These are phyloP conservation scores for Camponotus vicinus DNA, from an alignment of 1,140 invertebrate genomes.

Conservation along the genomic window DNA sequence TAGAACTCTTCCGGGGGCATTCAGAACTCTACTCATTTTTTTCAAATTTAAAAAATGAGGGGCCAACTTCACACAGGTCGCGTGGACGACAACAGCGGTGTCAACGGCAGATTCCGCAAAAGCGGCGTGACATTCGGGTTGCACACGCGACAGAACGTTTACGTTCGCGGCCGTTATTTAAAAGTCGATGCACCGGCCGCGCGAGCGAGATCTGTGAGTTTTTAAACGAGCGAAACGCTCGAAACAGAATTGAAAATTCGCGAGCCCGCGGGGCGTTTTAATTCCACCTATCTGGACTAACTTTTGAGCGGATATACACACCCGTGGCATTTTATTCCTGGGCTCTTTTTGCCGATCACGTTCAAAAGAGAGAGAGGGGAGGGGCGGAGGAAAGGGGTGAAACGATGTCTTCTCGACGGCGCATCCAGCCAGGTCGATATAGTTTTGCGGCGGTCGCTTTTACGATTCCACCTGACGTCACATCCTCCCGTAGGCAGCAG, in stretches of 20 bases:
- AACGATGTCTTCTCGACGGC: slow-evolving; percentile 1
- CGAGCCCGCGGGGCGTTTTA: slow-evolving; percentile 49
- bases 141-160: slow-evolving; percentile 42
- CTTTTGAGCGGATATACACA: slow-evolving; percentile 40
- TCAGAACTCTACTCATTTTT: no score
- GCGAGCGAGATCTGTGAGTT: slow-evolving; percentile 44
- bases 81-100: background rate
- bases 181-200: slow-evolving; percentile 39
- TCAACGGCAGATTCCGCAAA: slow-evolving; percentile 47
- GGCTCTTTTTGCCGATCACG: slow-evolving; percentile 23
- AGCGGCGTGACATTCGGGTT: slow-evolving; percentile 53
- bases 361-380: background rate
- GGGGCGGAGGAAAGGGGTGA: no score
- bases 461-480: slow-evolving; percentile 50
- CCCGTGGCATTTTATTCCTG: slow-evolving; percentile 32
- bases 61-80: no score
- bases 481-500: slow-evolving; percentile 43
- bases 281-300: slow-evolving; percentile 45
- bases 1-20: no score
- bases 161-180: slow-evolving; percentile 42
- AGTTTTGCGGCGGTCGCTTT: slow-evolving; percentile 57
- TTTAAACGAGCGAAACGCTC: slow-evolving; percentile 36
- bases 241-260: slow-evolving; percentile 49
- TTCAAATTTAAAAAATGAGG: no score
- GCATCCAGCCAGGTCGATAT: slow-evolving; percentile 45